Conservation (phyloP, 2,888 invertebrate species). For the Drosophila robusta region DNA sequence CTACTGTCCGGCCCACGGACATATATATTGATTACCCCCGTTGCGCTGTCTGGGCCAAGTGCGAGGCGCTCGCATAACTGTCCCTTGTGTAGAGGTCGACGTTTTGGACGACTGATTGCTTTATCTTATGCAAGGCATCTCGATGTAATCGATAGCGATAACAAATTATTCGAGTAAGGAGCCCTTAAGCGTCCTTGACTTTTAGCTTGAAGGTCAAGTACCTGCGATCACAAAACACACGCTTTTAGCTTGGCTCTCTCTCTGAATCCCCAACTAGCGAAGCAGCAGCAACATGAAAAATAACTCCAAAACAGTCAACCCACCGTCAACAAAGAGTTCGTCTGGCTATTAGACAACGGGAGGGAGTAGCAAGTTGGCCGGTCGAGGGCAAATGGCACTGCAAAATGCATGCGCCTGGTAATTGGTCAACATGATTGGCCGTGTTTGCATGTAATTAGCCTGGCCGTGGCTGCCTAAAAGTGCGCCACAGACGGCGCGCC, state of each 20-base stretch:
- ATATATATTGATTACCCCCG: conserved; percentile 34
- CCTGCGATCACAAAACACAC: too few species aligned
- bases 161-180: too few species aligned
- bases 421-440: conserved; percentile 78
- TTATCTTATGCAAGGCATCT: conserved; percentile 16
- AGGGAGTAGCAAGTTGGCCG: neutral
- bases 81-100: neutral
- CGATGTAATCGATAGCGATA: conserved; percentile 1
- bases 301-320: conserved; percentile 47
- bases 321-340: too few species aligned
- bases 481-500: conserved; percentile 69
- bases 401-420: conserved; percentile 56
- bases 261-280: too few species aligned
- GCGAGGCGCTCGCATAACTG: neutral
- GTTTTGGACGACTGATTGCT: conserved; percentile 13
- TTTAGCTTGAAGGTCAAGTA: neutral
- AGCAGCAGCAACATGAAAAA: conserved; percentile 50
- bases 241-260: too few species aligned
- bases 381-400: conserved; percentile 9
- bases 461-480: conserved; percentile 64
- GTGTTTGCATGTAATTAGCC: conserved; percentile 81
- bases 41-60: neutral
- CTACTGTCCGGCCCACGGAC: neutral
- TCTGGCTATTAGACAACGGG: neutral
- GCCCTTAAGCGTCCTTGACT: neutral